Evolutionary conservation across 2,888 invertebrate genomes (phyloP), one percentile per base, ranked within the genome.

Genomic region (Rhingia campestris): DNA sequence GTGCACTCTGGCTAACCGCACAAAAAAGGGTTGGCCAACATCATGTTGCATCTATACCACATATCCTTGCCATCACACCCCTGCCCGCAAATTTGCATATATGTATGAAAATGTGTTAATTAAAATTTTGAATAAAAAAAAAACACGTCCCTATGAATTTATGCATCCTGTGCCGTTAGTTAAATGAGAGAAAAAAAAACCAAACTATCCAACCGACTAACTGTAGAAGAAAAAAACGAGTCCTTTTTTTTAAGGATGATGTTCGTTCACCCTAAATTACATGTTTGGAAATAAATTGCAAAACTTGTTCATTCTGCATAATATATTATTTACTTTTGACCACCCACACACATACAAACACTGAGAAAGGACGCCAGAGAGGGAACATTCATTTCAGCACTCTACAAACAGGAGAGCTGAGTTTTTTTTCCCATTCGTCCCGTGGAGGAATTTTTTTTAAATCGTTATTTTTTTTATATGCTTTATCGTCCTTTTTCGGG

Each of bases 271-370:
- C 64, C 75, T 66, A 72, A 81, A 85, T 75, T 75, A 81, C 85
- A 81, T 85, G 85, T 85, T 85, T 81, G 81, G 56, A 76, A 81
- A 85, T 81, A 85, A 85, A 85, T 85, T 85, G 81, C 85, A 72
- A 85, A 85, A 85, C 85, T 85, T 85, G 85, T 81, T 76, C 85
- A 72, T 81, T 70, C 85, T 56, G 51, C 67, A 76, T 70, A 85
- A 72, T 72, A 75, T 72, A 69, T 49, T 61, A 70, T 72, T 81
- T 76, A 85, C 76, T 81, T 81, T 77, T 66, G 51, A 33, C 47
- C 37, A 14, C 10, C 47, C n/a, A 5, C 41, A 51, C 51, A 41
- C 58, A 4, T 14, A 6, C 39, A 5, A 6, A n/a, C n/a, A 6
- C 7, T 12, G 33, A 22, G 22, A 22, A 22, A 22, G 33, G 59